Conservation (phyloP, 2,888 invertebrate genomes). For the Acleris sparsana region DNA sequence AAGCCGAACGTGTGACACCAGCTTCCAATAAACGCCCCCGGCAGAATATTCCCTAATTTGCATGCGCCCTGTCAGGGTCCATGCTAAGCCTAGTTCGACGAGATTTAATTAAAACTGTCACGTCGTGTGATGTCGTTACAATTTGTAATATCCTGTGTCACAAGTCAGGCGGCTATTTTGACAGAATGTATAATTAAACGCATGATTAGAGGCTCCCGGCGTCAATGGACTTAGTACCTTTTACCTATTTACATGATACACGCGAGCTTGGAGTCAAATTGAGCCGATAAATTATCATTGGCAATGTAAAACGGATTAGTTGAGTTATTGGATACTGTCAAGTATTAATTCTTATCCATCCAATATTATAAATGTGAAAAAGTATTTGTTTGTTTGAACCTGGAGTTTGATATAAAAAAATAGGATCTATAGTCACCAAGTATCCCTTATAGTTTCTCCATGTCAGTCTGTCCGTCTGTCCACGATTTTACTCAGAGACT, state of each 20-base stretch:
- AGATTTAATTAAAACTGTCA: slow-evolving; percentile 35
- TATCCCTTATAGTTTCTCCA: no score
- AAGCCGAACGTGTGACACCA: slow-evolving; percentile 10
- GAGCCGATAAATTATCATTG: no score
- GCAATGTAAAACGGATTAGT: slow-evolving; percentile 3
- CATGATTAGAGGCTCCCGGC: slow-evolving; percentile 12
- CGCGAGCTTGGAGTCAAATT: no score
- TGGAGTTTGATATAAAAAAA: no score
- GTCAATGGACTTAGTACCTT: slow-evolving; percentile 11
- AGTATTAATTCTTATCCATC: not conserved
- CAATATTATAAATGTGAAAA: no score
- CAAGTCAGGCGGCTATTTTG: slow-evolving; percentile 11
- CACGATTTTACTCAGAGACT: no score
- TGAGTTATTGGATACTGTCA: not conserved
- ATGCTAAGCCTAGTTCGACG: slow-evolving; percentile 24
- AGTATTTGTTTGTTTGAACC: no score
- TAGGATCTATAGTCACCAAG: no score
- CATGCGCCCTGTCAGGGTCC: slow-evolving; percentile 25
- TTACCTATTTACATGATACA: slow-evolving; percentile 3
- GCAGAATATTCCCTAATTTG: slow-evolving; percentile 20
- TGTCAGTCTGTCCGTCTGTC: no score
- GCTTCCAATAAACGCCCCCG: slow-evolving; percentile 25
- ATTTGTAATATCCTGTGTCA: slow-evolving; percentile 33
- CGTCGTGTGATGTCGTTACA: slow-evolving; percentile 28
- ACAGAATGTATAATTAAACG: slow-evolving; percentile 21